Evolutionary conservation across 2,888 invertebrate species (phyloP).

Genomic region (Scaptomyza tumidula): DNA sequence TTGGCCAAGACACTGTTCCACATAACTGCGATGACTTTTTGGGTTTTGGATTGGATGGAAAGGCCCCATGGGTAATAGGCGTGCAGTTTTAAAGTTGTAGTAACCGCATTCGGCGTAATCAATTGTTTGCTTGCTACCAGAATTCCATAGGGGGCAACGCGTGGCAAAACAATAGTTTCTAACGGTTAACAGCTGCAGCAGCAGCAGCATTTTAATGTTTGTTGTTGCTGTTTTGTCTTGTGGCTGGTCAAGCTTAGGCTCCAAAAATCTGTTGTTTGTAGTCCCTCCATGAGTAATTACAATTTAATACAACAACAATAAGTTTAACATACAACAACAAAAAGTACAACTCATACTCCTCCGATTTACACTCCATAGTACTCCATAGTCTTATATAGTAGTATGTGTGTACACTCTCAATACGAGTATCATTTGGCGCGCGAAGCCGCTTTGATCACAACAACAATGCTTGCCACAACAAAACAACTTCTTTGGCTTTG

Average conservation of each 20-base stretch:
- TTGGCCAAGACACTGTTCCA: constrained; percentile 45
- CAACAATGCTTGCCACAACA: constrained; percentile 84
- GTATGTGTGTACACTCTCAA: constrained; percentile 25
- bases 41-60: constrained; percentile 23
- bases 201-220: constrained; percentile 37
- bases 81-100: constrained; percentile 32
- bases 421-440: constrained; percentile 73
- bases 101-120: constrained; percentile 80
- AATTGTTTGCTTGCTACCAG: constrained; percentile 71
- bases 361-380: constrained; percentile 8
- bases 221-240: constrained; percentile 24
- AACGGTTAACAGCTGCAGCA: constrained; percentile 71
- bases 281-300: constrained; percentile 80
- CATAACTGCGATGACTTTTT: constrained; percentile 55
- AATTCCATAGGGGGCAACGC: constrained; percentile 71
- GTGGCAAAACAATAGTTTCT: constrained; percentile 55
- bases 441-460: constrained; percentile 83
- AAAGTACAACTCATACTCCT: constrained; percentile 75
- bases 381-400: too few relatives aligned
- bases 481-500: constrained; percentile 81
- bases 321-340: constrained; percentile 15
- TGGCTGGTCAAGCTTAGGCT: constrained; percentile 47
- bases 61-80: constrained; percentile 70
- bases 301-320: constrained; percentile 67
- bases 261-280: constrained; percentile 2